Conservation (phyloP, 2,888 invertebrate species). For the Clusia tigrina region DNA sequence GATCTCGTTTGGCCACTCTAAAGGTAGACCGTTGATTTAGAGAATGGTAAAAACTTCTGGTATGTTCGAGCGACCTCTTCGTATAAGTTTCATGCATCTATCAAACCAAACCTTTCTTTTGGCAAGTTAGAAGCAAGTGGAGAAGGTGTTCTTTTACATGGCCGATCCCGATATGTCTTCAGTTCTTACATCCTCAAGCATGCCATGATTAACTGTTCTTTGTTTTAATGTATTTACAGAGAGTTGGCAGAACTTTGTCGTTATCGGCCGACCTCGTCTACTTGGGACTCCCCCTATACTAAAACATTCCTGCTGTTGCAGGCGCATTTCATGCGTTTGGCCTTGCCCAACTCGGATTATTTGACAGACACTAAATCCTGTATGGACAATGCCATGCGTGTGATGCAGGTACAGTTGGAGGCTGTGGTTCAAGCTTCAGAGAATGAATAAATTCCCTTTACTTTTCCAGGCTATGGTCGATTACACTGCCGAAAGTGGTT, state of each 20-base stretch:
- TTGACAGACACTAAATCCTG: slow-evolving; percentile 96
- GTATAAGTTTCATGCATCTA: too few relatives aligned
- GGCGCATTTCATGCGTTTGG: slow-evolving; percentile 87
- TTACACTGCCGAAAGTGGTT: slow-evolving; percentile 88
- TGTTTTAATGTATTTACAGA: slow-evolving; percentile 65
- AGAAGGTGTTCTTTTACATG: too few relatives aligned
- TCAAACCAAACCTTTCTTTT: too few relatives aligned
- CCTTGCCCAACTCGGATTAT: slow-evolving; percentile 92
- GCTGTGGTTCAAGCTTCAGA: not conserved
- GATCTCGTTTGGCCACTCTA: too few relatives aligned
- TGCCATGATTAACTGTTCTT: not conserved
- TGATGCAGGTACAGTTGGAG: slow-evolving; percentile 81
- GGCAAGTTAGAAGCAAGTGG: too few relatives aligned
- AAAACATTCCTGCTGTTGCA: slow-evolving; percentile 94
- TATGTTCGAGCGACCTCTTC: too few relatives aligned
- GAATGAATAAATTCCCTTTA: slow-evolving; percentile 1
- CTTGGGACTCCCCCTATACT: slow-evolving; percentile 90
- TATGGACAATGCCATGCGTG: slow-evolving; percentile 93
- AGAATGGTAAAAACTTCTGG: too few relatives aligned
- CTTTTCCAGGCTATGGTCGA: slow-evolving; percentile 90
- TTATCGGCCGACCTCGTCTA: slow-evolving; percentile 74
- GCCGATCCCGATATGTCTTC: too few relatives aligned
- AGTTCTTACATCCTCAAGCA: too few relatives aligned
- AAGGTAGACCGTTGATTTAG: too few relatives aligned
- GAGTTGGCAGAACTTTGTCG: slow-evolving; percentile 83